These are phyloP conservation scores for Eupithecia vulgata DNA, from an alignment of 2,888 invertebrate species.

Conservation along the genomic window DNA sequence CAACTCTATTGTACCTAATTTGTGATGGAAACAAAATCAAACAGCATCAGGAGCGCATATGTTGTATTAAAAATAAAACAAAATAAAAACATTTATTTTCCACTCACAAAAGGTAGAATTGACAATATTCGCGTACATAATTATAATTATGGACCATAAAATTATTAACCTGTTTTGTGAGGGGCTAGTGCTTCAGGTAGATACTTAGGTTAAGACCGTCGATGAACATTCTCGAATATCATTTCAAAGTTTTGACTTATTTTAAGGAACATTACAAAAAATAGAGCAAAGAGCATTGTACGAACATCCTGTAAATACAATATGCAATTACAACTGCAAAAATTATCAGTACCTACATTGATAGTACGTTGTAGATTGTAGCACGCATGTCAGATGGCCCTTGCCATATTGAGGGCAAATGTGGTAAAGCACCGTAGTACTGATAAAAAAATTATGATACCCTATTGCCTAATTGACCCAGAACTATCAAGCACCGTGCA, in stretches of 20 bases:
- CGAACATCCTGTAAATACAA: not conserved
- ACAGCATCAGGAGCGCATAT: no score
- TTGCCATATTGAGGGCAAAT: conserved; percentile 1
- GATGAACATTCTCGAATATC: not conserved
- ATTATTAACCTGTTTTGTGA: not conserved
- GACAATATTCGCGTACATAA: no score
- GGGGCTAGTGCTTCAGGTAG: not conserved
- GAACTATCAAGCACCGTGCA: no score
- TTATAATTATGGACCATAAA: no score
- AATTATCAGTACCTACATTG: not conserved
- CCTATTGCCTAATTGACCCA: not conserved
- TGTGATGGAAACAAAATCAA: no score
- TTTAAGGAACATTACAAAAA: not conserved
- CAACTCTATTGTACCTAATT: no score
- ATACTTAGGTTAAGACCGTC: not conserved
- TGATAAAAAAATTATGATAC: not conserved
- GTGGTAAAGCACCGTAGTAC: not conserved
- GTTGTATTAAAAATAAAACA: no score
- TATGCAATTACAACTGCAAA: not conserved
- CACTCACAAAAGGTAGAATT: no score
- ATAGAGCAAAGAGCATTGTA: not conserved
- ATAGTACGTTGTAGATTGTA: not conserved
- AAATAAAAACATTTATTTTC: no score
- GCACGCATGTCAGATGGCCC: not conserved
- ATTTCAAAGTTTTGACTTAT: not conserved